Conservation (phyloP, 1,140 invertebrate species). For the Agrypnia vestita region DNA sequence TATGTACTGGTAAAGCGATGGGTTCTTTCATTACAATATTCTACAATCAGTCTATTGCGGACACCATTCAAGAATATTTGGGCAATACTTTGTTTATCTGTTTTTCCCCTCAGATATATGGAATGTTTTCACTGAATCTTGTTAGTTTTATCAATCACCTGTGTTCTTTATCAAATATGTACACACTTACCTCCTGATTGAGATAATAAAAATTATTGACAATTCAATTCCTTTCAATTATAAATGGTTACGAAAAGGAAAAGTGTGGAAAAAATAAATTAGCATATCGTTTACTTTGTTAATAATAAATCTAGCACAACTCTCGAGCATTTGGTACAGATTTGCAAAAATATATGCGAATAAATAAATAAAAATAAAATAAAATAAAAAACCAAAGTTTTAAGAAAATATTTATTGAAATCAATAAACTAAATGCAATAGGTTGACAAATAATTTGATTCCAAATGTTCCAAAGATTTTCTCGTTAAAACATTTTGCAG, state of each 20-base stretch:
- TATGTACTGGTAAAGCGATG: too few species aligned
- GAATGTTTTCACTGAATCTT: neutral
- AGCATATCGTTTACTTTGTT: neutral
- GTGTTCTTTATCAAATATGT: too few species aligned
- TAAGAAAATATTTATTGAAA: constrained; percentile 46
- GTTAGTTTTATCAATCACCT: neutral
- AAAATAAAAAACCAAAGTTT: constrained; percentile 24
- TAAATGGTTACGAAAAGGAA: neutral
- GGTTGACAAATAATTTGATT: constrained; percentile 16
- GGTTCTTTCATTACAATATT: too few species aligned
- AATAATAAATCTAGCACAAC: constrained; percentile 8
- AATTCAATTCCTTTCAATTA: neutral
- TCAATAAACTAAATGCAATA: constrained; percentile 16
- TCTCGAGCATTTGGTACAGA: constrained; percentile 25
- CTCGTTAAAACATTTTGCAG: neutral
- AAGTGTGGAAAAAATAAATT: too few species aligned
- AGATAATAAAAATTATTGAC: neutral
- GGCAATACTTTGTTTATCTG: too few species aligned
- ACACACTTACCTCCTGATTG: neutral
- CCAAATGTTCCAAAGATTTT: neutral
- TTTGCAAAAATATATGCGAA: neutral
- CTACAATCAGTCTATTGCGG: too few species aligned
- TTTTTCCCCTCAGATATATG: too few species aligned
- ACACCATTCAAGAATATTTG: too few species aligned
- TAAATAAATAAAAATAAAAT: constrained; percentile 21